Evolutionary conservation across 2,888 invertebrate genomes (phyloP), one percentile per base, ranked within the genome.

Genomic region (Brachypterus glaber): DNA sequence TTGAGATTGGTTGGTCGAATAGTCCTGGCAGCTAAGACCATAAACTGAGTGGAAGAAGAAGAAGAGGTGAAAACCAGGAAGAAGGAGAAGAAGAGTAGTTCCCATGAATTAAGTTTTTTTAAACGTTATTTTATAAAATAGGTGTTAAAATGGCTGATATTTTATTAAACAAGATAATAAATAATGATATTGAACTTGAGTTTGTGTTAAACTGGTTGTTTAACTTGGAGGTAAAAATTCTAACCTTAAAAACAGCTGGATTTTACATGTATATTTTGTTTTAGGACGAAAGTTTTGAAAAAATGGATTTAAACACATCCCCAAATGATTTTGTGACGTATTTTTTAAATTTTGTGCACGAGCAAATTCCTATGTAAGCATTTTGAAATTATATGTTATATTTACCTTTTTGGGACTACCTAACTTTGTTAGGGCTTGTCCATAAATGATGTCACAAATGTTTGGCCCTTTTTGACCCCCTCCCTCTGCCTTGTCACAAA

Each of bases 101-200:
- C n/a, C n/a, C n/a, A n/a, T n/a, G n/a, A n/a, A n/a, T n/a, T n/a
- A n/a, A n/a, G n/a, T n/a, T n/a, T n/a, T n/a, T n/a, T n/a, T n/a
- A n/a, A n/a, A n/a, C n/a, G n/a, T n/a, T n/a, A n/a, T n/a, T n/a
- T n/a, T n/a, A n/a, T n/a, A n/a, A n/a, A n/a, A n/a, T n/a, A n/a
- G n/a, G n/a, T n/a, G n/a, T n/a, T n/a, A n/a, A n/a, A 65, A 71
- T 71, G 72, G 62, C 68, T 34, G 69, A 69, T 46, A 64, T 61
- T 46, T 60, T 73, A 49, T 64, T 73, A 53, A 65, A 69, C 58
- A 67, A 64, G 59, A 60, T 68, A 30, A 58, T 72, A 42, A 66
- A 55, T 12, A 66, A 65, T 35, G 67, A 71, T 57, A 53, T 72
- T 44, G 60, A 66, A 29, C 45, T 60, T 17, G 53, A 57, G 15